Evolutionary conservation across 2,888 invertebrate genomes (phyloP), one percentile per base, ranked within the genome.

Genomic region (Alloscopus bannaensis): DNA sequence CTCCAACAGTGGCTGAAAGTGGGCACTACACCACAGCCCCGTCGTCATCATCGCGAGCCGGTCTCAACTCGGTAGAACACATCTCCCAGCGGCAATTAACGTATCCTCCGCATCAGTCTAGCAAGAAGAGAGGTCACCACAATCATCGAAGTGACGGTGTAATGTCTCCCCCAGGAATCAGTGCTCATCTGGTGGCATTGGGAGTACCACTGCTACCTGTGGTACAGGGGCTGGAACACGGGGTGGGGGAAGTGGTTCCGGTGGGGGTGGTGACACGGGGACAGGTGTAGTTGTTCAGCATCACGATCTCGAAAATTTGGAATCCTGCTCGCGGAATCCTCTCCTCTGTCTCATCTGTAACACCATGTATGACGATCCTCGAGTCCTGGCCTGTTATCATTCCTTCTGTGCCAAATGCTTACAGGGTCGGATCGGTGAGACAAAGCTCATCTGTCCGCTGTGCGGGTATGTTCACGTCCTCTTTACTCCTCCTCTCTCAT

Each of bases 341-440:
- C 88, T 93, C 40, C 89, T 92, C 64, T 93, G 93, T 87, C 91
- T 91, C 79, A 89, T 93, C 84, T 93, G 93, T 87, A 91, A 92
- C 86, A 92, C 92, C 87, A 92, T 92, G 86, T 93, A 91, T 87
- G 90, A 90, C 70, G 93, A 93, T 85, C 93, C 93, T 0, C 92
- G 93, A 85, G 90, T 93, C 65, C 88, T 93, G 57, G 90, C 90
- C 81, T 93, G 93, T 87, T 93, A 91, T 87, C 93, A 93, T 87
- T 92, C 92, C 57, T 93, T 93, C 88, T 93, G 93, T 88, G 90
- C 91, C 29, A 89, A 91, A 78, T 93, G 93, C 88, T 88, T 93
- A 80, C 90, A 91, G 62, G 92, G 91, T 52, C 89, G 91, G 81
- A 91, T 91, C 81, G 89, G 90, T 68, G 92, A 93, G 86, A 90